Base-by-base conservation (phyloP, 37 sponge, comb jelly and placozoan species). In the Chondrosia reniformis region DNA sequence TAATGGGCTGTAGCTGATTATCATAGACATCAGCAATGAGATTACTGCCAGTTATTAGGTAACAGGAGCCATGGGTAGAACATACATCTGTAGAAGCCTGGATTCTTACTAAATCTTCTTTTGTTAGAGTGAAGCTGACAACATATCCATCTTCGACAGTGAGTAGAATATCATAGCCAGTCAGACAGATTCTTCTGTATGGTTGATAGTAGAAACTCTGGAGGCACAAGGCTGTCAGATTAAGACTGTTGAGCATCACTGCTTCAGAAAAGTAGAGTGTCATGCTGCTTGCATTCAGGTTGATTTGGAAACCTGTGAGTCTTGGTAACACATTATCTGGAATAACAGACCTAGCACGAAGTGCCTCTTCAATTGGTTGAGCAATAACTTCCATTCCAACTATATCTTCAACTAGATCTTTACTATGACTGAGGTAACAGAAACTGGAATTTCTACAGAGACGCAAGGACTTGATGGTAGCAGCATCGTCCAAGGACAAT, bases 181-280 rank as follows among this genome's bases (percentile, higher is more conserved):
- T 86, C 7, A 91, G 82, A 46, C 72, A 46, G 55, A 66, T 64
- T n/a, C 30, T 37, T 2, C 33, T 52, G 37, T 79, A 80, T 0
- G 91, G 91, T 15, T 55, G 59, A 3, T 39, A 36, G 43, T 76
- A 63, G 76, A 81, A 84, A 46, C 45, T 81, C 44, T 82, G 86
- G 34, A 91, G 78, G n/a, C 64, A 75, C 32, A 91, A 61, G 22
- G 77, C 81, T 24, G 58, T n/a, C 27, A 65, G 49, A 39, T 75
- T 76, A 7, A 86, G 38, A 45, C 81, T 55, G 33, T 46, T 57
- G 39, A 84, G 45, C 36, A 81, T 71, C 19, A 91, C 84, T 56
- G 73, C 65, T 75, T 93, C 94, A 74, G 79, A 63, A 75, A 93
- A 89, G 27, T 74, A 69, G 5, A 93, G 79, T 0, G 74, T 67